Percentiles rank a stretch among this genome's conserved stretches.
phyloP scores from a whole-genome alignment of 1,140 invertebrate genomes.

The Hyposmocoma kahamanoa region DNA sequence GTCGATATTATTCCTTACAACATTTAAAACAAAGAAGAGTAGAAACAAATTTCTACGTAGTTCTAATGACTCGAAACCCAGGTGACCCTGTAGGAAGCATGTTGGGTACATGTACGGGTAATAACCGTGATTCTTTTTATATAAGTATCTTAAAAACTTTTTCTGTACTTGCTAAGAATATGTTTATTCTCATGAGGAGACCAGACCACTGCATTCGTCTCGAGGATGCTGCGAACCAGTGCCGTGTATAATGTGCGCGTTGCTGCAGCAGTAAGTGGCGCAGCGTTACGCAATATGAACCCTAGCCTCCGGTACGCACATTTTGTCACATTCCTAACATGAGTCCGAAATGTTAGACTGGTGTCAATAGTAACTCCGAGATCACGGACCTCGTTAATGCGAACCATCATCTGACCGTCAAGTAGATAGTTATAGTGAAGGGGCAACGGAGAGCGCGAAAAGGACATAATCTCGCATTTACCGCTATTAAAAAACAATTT shows the following conservation, averaged over 20 bases:
- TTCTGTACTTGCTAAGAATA: slow-evolving; percentile 2
- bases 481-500: neutral
- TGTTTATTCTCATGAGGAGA: neutral
- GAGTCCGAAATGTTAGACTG: neutral
- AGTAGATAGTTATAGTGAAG: neutral
- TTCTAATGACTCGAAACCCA: too few relatives aligned
- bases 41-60: too few relatives aligned
- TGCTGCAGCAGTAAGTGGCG: neutral
- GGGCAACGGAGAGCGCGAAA: neutral
- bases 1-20: too few relatives aligned
- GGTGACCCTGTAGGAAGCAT: too few relatives aligned
- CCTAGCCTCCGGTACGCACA: neutral
- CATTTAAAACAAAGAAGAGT: too few relatives aligned
- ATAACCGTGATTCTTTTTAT: neutral
- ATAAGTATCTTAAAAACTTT: neutral
- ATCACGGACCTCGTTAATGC: neutral
- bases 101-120: too few relatives aligned
- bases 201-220: neutral
- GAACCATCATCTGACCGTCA: neutral
- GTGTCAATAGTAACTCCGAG: neutral
- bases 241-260: neutral
- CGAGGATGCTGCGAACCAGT: neutral
- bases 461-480: slow-evolving; percentile 5
- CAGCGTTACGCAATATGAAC: neutral
- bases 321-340: neutral